Conservation (phyloP, 2,797 vertebrate genomes). For the Phrynocephalus forsythii region DNA sequence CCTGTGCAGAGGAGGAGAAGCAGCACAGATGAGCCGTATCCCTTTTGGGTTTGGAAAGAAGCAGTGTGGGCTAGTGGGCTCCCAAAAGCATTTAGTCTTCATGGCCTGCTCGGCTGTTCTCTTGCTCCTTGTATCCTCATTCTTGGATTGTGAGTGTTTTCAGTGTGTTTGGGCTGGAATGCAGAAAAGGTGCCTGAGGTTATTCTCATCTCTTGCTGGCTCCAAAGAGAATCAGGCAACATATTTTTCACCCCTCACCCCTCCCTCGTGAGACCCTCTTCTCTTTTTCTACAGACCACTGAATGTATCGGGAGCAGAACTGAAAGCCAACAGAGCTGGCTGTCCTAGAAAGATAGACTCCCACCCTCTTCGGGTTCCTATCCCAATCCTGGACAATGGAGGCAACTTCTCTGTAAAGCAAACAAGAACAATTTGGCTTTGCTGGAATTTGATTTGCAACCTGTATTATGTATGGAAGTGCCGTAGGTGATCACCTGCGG, state of each 20-base stretch:
- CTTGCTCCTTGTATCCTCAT: neutral
- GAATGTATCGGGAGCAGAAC: neutral
- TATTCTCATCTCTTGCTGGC: slow-evolving; percentile 25
- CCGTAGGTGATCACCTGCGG: too few relatives aligned
- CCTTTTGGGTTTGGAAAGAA: neutral
- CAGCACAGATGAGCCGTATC: neutral
- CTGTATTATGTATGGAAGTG: too few relatives aligned
- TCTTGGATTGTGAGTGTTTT: slow-evolving; percentile 23
- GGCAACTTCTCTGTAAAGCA: too few relatives aligned
- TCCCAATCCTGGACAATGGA: neutral
- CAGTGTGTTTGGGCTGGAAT: slow-evolving; percentile 45
- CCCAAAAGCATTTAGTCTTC: neutral
- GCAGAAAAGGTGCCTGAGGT: slow-evolving; percentile 33
- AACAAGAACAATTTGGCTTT: too few relatives aligned
- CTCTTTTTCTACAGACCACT: neutral
- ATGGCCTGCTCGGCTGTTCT: neutral
- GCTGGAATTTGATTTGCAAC: too few relatives aligned
- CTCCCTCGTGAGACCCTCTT: neutral
- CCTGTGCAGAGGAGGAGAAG: neutral
- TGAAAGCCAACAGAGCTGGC: neutral
- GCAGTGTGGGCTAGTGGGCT: neutral
- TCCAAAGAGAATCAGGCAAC: slow-evolving; percentile 26
- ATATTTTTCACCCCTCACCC: neutral
- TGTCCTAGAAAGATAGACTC: neutral
- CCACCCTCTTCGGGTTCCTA: neutral